Percentiles rank a stretch among this genome's conserved stretches.
Evolutionary conservation across 2,797 vertebrate species (phyloP).

Genomic region (Poliocrania exsul): DNA sequence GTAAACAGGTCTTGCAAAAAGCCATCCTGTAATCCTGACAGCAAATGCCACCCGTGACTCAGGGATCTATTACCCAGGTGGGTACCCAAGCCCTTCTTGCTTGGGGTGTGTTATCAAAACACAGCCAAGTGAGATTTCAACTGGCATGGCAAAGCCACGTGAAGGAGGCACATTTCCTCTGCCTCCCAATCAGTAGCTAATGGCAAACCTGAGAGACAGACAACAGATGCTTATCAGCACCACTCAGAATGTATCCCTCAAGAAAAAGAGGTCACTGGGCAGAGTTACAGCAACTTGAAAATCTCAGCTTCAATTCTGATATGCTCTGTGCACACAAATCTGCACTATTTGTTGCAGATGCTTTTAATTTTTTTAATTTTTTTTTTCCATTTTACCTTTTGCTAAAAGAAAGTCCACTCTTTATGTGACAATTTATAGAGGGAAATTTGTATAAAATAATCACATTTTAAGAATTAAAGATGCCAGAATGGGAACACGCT

Average conservation of each 20-base stretch:
- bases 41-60: slow-evolving; percentile 22
- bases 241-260: neutral
- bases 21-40: neutral
- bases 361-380: neutral
- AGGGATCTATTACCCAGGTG: neutral
- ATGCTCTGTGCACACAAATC: neutral
- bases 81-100: slow-evolving; percentile 16
- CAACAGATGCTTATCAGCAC: slow-evolving; percentile 45
- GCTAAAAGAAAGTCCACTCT: neutral
- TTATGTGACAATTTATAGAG: neutral
- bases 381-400: neutral
- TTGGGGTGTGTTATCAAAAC: slow-evolving; percentile 51
- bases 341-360: neutral
- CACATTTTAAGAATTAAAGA: neutral
- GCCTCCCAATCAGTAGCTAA: neutral
- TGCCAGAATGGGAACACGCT: neutral
- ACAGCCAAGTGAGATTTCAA: neutral
- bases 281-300: slow-evolving; percentile 5
- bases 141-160: slow-evolving; percentile 21
- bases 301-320: neutral
- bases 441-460: neutral
- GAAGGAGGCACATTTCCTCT: slow-evolving; percentile 7
- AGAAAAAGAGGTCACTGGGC: slow-evolving; percentile 47
- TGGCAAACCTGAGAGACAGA: neutral
- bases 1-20: slow-evolving; percentile 50